Base-by-base conservation (phyloP, 2,888 invertebrate species). In the Orthosia cruda region DNA sequence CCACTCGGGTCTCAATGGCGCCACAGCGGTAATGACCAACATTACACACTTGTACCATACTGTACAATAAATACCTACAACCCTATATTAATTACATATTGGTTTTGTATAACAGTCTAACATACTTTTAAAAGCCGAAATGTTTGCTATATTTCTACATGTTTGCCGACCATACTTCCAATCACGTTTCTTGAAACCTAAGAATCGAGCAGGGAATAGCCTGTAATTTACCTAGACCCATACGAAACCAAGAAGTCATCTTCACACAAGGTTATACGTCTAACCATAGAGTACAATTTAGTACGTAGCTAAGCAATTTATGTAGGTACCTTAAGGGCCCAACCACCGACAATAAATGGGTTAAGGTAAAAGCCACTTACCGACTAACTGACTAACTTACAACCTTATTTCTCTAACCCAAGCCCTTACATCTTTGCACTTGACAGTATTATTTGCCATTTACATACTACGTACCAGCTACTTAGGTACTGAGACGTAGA, bases 351-450 rank as follows among this genome's bases (percentile, higher is more conserved):
- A 91, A 91, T 88, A 91, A 91, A 91, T 89, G 90, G 89, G 77
- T 87, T 70, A 84, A 89, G 87, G 89, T 88, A 85, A 89, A 90
- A 90, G 88, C 90, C 89, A 91, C 91, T 91, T 90, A 90, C 90
- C 83, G 80, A 84, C 86, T 91, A 90, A 91, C 88, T 89, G 89
- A 91, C 88, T 90, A 88, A 91, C 87, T 90, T 91, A 91, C 88
- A 88, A 90, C 91, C 87, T 88, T 85, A 87, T 87, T 87, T 86
- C 75, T 66, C 79, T 79, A 86, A 87, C 88, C 87, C 85, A 85
- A 82, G 81, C 86, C 87, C 85, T 87, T 87, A 79, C 72, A 86
- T 84, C 86, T 87, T 74, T 84, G 75, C 71, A 85, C 84, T 84
- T 87, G 83, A 84, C 88, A 69, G 62, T 75, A 70, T 79, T 68